Evolutionary conservation across 2,113 vertebrate genomes (phyloP), one percentile per base, ranked within the genome.

Genomic region (Takifugu flavidus): DNA sequence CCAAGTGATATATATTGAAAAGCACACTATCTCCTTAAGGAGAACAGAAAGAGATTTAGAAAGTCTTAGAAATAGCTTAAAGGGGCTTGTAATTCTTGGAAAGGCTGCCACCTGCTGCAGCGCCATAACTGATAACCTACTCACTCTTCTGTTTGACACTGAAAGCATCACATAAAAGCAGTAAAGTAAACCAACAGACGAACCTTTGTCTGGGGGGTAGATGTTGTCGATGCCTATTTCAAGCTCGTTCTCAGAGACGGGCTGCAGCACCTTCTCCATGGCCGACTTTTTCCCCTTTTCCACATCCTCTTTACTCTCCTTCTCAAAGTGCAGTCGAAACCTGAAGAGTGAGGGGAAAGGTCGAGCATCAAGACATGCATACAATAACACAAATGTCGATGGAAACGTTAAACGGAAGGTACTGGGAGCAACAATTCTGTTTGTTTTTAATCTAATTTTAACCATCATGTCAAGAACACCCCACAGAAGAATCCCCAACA

Each of bases 281-380:
- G 93, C 90, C 2, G 89, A 31, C 80, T 91, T 93, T 90, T 95
- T 96, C 56, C 93, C 89, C 62, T 77, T 91, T 66, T 95, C 94
- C 53, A 96, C 92, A 46, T 96, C 94, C 39, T 96, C 94, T 60
- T 90, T 90, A 67, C 89, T 94, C 64, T 96, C 94, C 51, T 89
- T 92, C 57, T 94, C 93, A 82, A 94, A 94, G 74, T 95, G 94
- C 50, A 95, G 84, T 43, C 92, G 91, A 65, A 92, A 96, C 81
- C 95, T 96, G 72, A 44, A 29, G 20, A 56, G 43, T 47, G 6
- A 13, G 53, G 27, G 8, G 34, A 13, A 39, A 8, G 43, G 4
- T 20, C 20, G 3, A 29, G 11, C 1, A 1, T 61, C n/a, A 68
- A n/a, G 20, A 20, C 20, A 20, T 20, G 20, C 20, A 20, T 20